Base-by-base conservation (phyloP, 1,140 invertebrate genomes). In the Arctopsyche grandis region DNA sequence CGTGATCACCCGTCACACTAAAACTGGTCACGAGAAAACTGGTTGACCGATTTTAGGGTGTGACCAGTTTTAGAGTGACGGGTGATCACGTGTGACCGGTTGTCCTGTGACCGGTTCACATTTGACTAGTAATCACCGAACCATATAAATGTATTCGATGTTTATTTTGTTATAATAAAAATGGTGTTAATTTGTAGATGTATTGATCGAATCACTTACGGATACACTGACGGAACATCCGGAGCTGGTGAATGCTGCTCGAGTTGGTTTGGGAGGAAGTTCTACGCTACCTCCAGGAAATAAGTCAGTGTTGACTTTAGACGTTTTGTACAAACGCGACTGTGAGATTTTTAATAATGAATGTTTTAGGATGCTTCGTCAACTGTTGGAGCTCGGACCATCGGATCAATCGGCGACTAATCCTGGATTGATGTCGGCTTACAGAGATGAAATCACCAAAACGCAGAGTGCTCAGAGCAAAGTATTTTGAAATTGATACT, bases 201-300 rank as follows among this genome's bases (percentile, higher is more conserved):
- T 93, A 16, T 86, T 94, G 83, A 91, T 93, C 29, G 91, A 91
- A n/a, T 91, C 93, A 0, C 84, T 94, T 63, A 91, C 92, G 0
- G 93, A 94, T 83, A 93, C 92, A 0, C 85, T 94, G 76, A 90
- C 88, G 21, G 92, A 93, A 79, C 91, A 93, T 83, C 92, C 92
- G 0, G 92, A 93, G 83, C 83, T 93, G 12, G 84, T 91, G 81
- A 86, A 89, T 21, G 85, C 86, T 63, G 88, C 90, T 9, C 87
- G 88, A 82, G 86, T 87, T 16, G 82, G 84, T 10, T 78, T 85
- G 44, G 83, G 84, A 12, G 71, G 84, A 44, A 84, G 82, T 26
- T 52, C 46, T n/a, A 84, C 85, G 3, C 9, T 80, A 14, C 75
- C 80, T 56, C 69, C 77, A n/a, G 85, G 85, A 71, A 87, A 87